These are phyloP conservation scores for Petrocephalus sullivani DNA, from an alignment of 2,797 vertebrate species.

Conservation along the genomic window DNA sequence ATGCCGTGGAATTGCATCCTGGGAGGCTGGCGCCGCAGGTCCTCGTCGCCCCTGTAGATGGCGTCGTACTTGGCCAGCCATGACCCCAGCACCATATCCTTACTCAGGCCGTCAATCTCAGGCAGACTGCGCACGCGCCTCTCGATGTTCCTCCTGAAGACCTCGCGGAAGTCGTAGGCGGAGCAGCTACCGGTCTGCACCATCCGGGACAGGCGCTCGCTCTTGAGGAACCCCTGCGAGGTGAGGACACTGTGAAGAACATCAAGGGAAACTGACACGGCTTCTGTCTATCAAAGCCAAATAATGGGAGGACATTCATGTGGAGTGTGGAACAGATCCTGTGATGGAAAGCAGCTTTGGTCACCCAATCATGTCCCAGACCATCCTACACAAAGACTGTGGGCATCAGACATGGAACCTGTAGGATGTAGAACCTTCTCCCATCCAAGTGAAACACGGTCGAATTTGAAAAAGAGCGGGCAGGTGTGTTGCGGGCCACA, in stretches of 20 bases:
- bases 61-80: slow-evolving; percentile 83
- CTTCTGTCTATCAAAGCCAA: not conserved
- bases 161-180: slow-evolving; percentile 78
- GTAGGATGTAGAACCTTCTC: not conserved
- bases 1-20: slow-evolving; percentile 73
- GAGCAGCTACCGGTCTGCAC: slow-evolving; percentile 80
- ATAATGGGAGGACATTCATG: not conserved
- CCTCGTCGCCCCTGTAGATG: slow-evolving; percentile 79
- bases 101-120: slow-evolving; percentile 81
- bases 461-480: not conserved
- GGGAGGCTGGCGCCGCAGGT: slow-evolving; percentile 66
- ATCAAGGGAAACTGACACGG: not conserved
- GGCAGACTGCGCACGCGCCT: slow-evolving; percentile 78
- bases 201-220: slow-evolving; percentile 80
- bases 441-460: not conserved
- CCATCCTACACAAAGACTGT: not conserved
- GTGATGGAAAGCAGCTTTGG: not conserved
- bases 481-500: not conserved
- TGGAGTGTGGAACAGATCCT: not conserved
- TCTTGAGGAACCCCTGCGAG: slow-evolving; percentile 76
- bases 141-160: slow-evolving; percentile 86
- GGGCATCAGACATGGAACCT: not conserved
- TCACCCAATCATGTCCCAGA: not conserved
- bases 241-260: slow-evolving; percentile 1
- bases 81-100: slow-evolving; percentile 81